A percentile compares a stretch with the other conserved stretches of the same genome.
These are phyloP conservation scores for Amiota mariae DNA, from an alignment of 2,888 invertebrate genomes.

Conservation along the genomic window DNA sequence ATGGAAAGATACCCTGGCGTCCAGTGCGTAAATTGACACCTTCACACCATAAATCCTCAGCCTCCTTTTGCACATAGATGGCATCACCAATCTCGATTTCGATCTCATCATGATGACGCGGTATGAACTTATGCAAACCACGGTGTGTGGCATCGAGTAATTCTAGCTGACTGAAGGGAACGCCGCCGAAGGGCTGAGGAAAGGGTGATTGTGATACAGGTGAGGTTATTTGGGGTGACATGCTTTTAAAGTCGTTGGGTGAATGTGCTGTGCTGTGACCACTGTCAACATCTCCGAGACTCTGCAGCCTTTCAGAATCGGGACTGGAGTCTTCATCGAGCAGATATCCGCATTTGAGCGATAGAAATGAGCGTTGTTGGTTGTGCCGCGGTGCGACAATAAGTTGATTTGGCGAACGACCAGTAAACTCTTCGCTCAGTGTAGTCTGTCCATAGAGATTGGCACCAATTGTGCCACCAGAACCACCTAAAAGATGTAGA, in stretches of 20 bases:
- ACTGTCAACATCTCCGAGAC: constrained; percentile 85
- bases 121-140: constrained; percentile 95
- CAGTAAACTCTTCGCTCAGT: constrained; percentile 65
- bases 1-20: constrained; percentile 95
- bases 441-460: constrained; percentile 75
- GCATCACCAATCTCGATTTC: constrained; percentile 98
- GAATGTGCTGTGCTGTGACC: constrained; percentile 94
- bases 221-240: constrained; percentile 81
- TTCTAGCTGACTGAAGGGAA: constrained; percentile 86
- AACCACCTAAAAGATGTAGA: constrained; percentile 74
- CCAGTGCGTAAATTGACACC: constrained; percentile 96
- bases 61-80: constrained; percentile 95
- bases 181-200: constrained; percentile 80
- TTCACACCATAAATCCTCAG: constrained; percentile 98
- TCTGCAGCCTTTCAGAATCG: constrained; percentile 87
- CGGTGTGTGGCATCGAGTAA: constrained; percentile 95
- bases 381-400: constrained; percentile 38
- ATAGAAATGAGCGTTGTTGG: constrained; percentile 76
- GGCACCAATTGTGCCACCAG: constrained; percentile 33
- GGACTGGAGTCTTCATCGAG: constrained; percentile 89
- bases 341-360: constrained; percentile 83
- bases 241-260: constrained; percentile 90
- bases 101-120: constrained; percentile 95
- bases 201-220: constrained; percentile 79
- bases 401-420: constrained; percentile 67